phyloP scores from a whole-genome alignment of 2,113 vertebrate genomes.

The Phyllostomus hastatus region DNA sequence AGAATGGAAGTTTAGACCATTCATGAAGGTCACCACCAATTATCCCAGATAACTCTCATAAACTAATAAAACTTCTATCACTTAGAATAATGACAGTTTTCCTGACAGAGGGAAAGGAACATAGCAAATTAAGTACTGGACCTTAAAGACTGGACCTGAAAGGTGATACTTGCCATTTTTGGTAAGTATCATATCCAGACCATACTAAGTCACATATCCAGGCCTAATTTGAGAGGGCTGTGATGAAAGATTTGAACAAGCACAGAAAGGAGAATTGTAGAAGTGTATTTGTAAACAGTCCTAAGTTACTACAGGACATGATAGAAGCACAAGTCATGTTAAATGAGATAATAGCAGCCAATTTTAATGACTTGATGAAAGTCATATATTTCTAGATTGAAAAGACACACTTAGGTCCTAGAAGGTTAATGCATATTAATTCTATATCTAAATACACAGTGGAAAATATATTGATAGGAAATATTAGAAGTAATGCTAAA shows the following conservation, averaged over 20 bases:
- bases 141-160: neutral
- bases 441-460: neutral
- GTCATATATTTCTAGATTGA: neutral
- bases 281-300: neutral
- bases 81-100: neutral
- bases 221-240: neutral
- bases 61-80: neutral
- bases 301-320: neutral
- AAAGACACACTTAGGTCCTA: neutral
- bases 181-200: too few species aligned
- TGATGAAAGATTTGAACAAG: neutral
- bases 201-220: neutral
- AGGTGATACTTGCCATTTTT: neutral
- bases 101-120: neutral
- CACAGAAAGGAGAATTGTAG: neutral
- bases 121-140: neutral
- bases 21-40: neutral
- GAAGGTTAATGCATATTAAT: neutral
- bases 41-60: neutral
- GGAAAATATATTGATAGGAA: neutral
- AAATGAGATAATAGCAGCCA: neutral
- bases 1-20: neutral
- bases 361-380: neutral
- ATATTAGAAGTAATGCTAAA: neutral
- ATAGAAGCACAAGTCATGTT: neutral